Conservation (phyloP, 2,113 vertebrate species). For the Desmodus rotundus region DNA sequence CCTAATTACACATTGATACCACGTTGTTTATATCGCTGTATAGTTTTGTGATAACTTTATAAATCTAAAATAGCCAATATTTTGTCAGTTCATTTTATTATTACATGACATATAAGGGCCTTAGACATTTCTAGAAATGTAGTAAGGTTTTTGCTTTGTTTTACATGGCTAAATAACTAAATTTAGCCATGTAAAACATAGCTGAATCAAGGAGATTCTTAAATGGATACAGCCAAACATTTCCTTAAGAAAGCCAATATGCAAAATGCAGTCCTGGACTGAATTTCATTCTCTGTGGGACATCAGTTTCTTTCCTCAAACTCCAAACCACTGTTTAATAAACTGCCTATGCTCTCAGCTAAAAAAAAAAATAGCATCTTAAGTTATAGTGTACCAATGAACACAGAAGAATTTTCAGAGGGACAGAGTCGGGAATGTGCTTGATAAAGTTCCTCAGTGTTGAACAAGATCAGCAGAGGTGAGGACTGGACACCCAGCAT, state of each 20-base stretch:
- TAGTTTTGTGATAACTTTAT: neutral
- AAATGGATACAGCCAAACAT: neutral
- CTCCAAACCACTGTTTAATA: slow-evolving; percentile 39
- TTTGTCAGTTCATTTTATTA: neutral
- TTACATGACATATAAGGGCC: neutral
- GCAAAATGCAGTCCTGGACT: slow-evolving; percentile 23
- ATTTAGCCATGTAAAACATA: neutral
- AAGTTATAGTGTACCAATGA: neutral
- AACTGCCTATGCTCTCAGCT: slow-evolving; percentile 1
- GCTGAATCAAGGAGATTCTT: neutral
- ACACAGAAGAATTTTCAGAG: slow-evolving; percentile 39
- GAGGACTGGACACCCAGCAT: neutral
- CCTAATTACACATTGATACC: neutral
- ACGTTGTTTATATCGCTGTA: neutral
- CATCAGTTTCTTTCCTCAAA: slow-evolving; percentile 43
- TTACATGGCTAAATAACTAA: neutral
- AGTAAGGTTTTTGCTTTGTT: neutral
- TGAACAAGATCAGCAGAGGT: neutral
- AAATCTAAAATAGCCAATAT: neutral
- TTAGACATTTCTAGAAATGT: neutral
- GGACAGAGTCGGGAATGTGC: neutral
- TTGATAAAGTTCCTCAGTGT: neutral
- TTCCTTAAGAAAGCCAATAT: neutral
- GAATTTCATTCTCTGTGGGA: slow-evolving; percentile 23
- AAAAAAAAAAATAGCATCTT: neutral